Base-by-base conservation (phyloP, 2,888 invertebrate species). In the Parapristionchus giblindavisi region DNA sequence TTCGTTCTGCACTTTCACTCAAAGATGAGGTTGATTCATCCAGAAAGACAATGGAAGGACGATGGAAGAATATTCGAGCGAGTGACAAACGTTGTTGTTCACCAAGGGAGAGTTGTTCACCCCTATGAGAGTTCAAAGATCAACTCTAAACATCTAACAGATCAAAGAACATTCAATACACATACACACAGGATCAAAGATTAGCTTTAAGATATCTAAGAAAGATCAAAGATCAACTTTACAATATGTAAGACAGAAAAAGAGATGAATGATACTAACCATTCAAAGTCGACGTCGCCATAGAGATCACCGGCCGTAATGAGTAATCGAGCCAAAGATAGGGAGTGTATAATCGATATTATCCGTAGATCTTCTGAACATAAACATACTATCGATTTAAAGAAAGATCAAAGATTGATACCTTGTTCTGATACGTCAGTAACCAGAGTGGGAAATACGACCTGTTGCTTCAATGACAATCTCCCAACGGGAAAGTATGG, bases 11-110 rank as follows among this genome's bases (percentile, higher is more conserved):
- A 11, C 14, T 34, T 52, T 73, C 73, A 52, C 73, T 61, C 24
- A 73, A 29, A 3, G 73, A 73, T 0, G 73, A 43, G 0, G 97
- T 98, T 82, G 96, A 96, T 89, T 98, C 98, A 88, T 98, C 98
- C 58, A 98, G 11, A 94, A 94, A 90, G 48, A 90, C 91, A 79
- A 91, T 87, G 66, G 86, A 83, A 2, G 91, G 91, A 32, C 51
- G 84, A 89, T 97, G 96, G 89, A 95, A 97, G 89, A 97, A 95
- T 83, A 97, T 91, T 79, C 97, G 90, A 0, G 96, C 95, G 90
- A 97, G 93, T 2, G 96, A 96, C 91, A 98, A 93, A 80, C 97
- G 90, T 89, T 98, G 97, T 89, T 96, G 96, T 89, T 98, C 97
- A 0, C 97, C 97, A 0, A 96, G 97, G 0, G 95, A 74, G 1